Base-by-base conservation (phyloP, 2,888 invertebrate species). In the Lamproptera curius region DNA sequence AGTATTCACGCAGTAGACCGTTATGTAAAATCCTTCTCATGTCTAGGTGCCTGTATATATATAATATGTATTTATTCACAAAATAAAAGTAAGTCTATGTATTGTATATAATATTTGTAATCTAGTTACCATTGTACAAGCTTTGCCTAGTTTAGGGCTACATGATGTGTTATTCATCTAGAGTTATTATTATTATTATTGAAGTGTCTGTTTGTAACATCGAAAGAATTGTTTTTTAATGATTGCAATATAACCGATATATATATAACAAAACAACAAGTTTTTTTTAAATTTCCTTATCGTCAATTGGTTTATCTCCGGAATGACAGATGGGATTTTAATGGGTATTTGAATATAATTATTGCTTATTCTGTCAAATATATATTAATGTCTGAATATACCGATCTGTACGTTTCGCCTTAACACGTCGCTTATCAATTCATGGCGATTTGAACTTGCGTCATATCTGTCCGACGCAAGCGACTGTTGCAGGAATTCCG, bases 381-480 rank as follows among this genome's bases (percentile, higher is more conserved):
- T 6, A 23, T 4, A 6, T 4, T 4, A 28, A 9, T n/a, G 8
- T 28, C 28, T 10, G 2, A 28, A 28, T 35, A 26, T n/a, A n/a
- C n/a, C n/a, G n/a, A n/a, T n/a, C n/a, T n/a, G n/a, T n/a, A 4
- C 28, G 28, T 37, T 43, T 36, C 44, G 10, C 17, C 23, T 36
- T 44, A 28, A 37, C 16, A 20, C 14, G 16, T 11, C 9, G 34
- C n/a, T 34, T 10, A 33, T 33, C n/a, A 42, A 34, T 34, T 34
- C 17, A 34, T 42, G 17, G 17, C 16, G 20, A 1, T 17, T 11
- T 33, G 3, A 15, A 44, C 36, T 36, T 43, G 37, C 44, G 37
- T 44, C 44, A 44, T 37, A 13, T 26, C 17, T 31, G 26, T 44
- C 44, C 37, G 28, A 2, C 1, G 16, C 44, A 37, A 16, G 16